Base-by-base conservation (phyloP, 1,140 invertebrate species). In the Macrotrachela quadricornifera region DNA sequence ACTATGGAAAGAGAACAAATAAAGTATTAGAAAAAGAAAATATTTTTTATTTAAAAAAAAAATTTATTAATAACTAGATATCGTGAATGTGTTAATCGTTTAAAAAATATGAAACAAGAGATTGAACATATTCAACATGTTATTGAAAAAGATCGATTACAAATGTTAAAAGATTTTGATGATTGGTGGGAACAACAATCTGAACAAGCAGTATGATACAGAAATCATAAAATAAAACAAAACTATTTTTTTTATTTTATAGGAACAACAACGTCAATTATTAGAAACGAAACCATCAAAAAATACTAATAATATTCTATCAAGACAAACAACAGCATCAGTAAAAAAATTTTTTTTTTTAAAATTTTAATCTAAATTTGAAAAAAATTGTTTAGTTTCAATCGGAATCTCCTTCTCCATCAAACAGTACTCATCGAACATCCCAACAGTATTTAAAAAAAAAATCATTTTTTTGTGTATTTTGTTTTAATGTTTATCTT, bases 91-190 rank as follows among this genome's bases (percentile, higher is more conserved):
- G 66, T 69, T 55, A 62, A 54, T 17, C 51, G 56, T 13, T 55
- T 70, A 21, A 59, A 62, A 37, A 58, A 56, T 42, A 57, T 70
- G 48, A 70, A 70, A 55, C 63, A 62, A 50, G 66, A 68, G 59
- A 70, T 69, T 42, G 68, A 70, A 50, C 68, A 70, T 59, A 49
- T 66, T 43, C 68, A 70, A 56, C 66, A 69, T 57, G 56, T 68
- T 13, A 55, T 70, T 37, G 69, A 71, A 57, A 70, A 64, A 54
- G 58, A 61, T 30, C 69, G 68, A 54, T 64, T 69, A 10, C 63
- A 69, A 54, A 46, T 70, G 38, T 64, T 69, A 63, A 70, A 70
- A 56, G 67, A 69, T 46, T 70, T 70, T 62, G 67, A 70, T 56
- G 54, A 66, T 12, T 70, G 68, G 68, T 70, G 67, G 67, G 63